Evolutionary conservation across 2,113 vertebrate species (phyloP), one percentile per base, ranked within the genome.

Genomic region (Cephalopterus ornatus): DNA sequence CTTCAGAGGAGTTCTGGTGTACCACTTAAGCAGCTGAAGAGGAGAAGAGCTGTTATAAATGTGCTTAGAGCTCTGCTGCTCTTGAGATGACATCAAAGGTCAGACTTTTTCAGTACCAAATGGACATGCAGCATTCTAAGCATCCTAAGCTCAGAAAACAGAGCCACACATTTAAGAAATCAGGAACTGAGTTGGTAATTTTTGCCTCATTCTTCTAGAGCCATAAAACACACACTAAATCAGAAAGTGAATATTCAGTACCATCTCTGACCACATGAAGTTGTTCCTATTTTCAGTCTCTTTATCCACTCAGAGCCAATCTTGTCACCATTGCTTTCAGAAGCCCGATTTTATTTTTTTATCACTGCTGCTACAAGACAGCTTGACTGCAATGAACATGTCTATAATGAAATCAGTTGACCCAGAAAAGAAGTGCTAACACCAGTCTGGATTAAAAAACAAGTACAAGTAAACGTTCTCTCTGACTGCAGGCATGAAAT

Each of bases 391-490:
- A 88, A 71, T 0, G 0, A 94, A 71, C 75, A 84, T 27, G 85
- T 67, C 50, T 68, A 46, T 84, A 93, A 93, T 74, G 56, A 86
- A 95, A 95, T 77, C 88, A 81, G 79, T 19, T 93, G 93, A 96
- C 85, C 82, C 88, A 88, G 93, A 95, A 90, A 85, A 95, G 65
- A 94, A 80, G 30, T 49, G 41, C 59, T 83, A 90, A 67, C 56
- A 71, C 47, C 2, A 6, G 39, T 27, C 56, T 85, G 46, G 52
- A 91, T 58, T 88, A 80, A 84, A 88, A 93, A 88, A 30, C 49
- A 92, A 85, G 62, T 4, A 70, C 44, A 87, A 85, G 50, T 35
- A 55, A 72, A 87, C 2, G 5, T 22, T 55, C 46, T 14, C 63
- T 58, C 50, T 56, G 72, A 71, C 55, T 74, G n/a, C 21, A 88